Conservation (phyloP, 1,140 invertebrate species). For the Drosophila auraria region DNA sequence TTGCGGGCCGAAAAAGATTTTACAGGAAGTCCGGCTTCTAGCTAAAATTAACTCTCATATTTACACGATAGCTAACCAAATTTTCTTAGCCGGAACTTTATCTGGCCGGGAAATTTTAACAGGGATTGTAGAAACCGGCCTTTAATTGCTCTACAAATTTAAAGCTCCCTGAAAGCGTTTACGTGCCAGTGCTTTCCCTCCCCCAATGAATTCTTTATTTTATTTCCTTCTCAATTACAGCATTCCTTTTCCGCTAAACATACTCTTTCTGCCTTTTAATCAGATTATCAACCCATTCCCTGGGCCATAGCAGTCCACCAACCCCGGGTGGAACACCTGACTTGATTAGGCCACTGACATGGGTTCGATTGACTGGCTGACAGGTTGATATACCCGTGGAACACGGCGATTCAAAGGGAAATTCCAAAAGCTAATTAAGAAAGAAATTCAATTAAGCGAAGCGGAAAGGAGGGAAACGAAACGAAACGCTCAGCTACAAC, state of each 20-base stretch:
- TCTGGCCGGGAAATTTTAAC: too few relatives aligned
- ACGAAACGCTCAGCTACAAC: slow-evolving; percentile 45
- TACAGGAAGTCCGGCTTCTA: too few relatives aligned
- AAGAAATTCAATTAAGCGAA: slow-evolving; percentile 62
- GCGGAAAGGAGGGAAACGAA: slow-evolving; percentile 40
- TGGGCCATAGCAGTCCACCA: neutral
- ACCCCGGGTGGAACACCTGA: slow-evolving; percentile 33
- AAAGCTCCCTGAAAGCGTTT: neutral
- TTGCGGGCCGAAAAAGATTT: too few relatives aligned
- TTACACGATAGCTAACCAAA: too few relatives aligned
- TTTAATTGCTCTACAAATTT: neutral
- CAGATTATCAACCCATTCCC: slow-evolving; percentile 60
- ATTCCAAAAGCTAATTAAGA: slow-evolving; percentile 48
- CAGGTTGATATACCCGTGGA: slow-evolving; percentile 14
- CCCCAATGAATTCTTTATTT: neutral
- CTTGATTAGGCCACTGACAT: slow-evolving; percentile 65
- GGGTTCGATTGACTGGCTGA: slow-evolving; percentile 61
- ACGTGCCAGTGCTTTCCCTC: too few relatives aligned
- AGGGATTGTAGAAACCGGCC: too few relatives aligned
- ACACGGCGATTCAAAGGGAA: slow-evolving; percentile 2
- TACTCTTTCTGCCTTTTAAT: slow-evolving; percentile 53
- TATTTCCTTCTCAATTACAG: slow-evolving; percentile 16
- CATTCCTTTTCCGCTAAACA: slow-evolving; percentile 13
- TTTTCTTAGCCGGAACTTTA: too few relatives aligned
- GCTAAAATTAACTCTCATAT: too few relatives aligned